These are phyloP conservation scores for Glomeris marginata DNA, from an alignment of 2,888 invertebrate genomes.

Conservation along the genomic window DNA sequence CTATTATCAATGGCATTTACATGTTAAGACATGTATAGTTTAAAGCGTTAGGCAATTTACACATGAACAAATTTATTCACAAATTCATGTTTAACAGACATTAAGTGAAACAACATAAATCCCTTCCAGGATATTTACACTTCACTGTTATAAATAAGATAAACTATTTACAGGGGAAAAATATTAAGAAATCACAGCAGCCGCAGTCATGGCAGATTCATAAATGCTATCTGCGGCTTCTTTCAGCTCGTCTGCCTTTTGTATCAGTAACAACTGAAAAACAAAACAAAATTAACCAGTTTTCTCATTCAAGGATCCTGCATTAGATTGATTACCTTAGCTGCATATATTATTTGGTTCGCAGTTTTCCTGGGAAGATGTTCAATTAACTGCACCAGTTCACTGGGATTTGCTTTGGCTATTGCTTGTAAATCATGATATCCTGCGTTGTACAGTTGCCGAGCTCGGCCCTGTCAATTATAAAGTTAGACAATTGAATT, in stretches of 20 bases:
- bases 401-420: slow-evolving; percentile 50
- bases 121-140: no score
- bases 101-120: no score
- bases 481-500: slow-evolving; percentile 13
- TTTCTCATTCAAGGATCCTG: background rate
- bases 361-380: slow-evolving; percentile 59
- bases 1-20: no score
- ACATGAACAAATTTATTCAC: no score
- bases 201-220: background rate
- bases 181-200: background rate
- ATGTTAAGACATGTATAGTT: no score
- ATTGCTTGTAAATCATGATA: slow-evolving; percentile 59
- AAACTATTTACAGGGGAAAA: no score
- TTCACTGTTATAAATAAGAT: no score
- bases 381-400: slow-evolving; percentile 46
- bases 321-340: slow-evolving; percentile 46
- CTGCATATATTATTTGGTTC: slow-evolving; percentile 65
- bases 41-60: no score
- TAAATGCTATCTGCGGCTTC: slow-evolving; percentile 7
- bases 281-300: background rate
- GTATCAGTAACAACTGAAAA: slow-evolving; percentile 1
- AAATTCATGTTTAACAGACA: no score
- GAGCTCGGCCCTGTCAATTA: slow-evolving; percentile 53
- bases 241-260: slow-evolving; percentile 8
- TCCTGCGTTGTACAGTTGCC: slow-evolving; percentile 67